Conservation (phyloP, 2,113 vertebrate genomes). For the Pyrgilauda ruficollis region DNA sequence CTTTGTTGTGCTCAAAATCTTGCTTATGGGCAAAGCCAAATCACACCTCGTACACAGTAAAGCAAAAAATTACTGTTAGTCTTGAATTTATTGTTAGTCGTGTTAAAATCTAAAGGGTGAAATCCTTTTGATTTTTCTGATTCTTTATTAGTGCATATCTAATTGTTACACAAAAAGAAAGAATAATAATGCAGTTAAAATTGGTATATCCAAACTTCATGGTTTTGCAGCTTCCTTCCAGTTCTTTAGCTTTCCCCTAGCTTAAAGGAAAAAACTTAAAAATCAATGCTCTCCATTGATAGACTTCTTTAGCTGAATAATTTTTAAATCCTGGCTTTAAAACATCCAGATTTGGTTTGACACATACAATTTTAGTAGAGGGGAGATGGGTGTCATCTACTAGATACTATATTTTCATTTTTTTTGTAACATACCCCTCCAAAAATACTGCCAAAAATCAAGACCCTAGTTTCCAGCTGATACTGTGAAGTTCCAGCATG, state of each 20-base stretch:
- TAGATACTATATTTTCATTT: background rate
- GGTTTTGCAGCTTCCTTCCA: background rate
- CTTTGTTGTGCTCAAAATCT: background rate
- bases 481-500: background rate
- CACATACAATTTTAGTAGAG: background rate
- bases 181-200: background rate
- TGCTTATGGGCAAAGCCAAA: background rate
- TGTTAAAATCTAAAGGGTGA: background rate
- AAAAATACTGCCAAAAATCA: background rate
- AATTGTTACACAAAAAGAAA: background rate
- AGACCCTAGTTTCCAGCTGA: background rate
- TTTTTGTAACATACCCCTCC: background rate
- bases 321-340: background rate
- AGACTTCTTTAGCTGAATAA: background rate
- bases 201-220: background rate
- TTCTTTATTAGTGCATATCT: background rate
- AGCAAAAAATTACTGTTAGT: background rate
- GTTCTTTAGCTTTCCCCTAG: background rate
- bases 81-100: background rate
- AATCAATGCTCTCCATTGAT: background rate
- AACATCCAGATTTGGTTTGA: background rate
- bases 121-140: background rate
- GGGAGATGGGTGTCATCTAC: background rate
- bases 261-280: background rate
- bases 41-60: background rate